Base-by-base conservation (phyloP, 2,797 vertebrate genomes). In the Eospalax fontanierii region DNA sequence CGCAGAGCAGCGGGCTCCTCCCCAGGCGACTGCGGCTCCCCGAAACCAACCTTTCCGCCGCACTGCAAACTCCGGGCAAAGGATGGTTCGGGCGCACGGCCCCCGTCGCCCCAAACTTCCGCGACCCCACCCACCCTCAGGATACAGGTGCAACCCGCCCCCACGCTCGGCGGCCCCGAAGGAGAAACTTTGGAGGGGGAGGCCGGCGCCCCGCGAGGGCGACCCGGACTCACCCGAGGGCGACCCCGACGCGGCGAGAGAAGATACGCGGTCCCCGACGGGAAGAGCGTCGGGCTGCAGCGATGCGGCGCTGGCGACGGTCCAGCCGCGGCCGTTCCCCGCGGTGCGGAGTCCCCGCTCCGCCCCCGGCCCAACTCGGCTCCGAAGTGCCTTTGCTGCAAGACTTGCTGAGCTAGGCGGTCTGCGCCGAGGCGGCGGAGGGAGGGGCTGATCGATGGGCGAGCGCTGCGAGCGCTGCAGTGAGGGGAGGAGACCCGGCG, bases 361-460 rank as follows among this genome's bases (percentile, higher is more conserved):
- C 66, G 91, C 85, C 61, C 94, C 82, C 79, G 94, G 92, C 93
- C 82, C 94, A 96, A 97, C 95, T 97, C 96, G 33, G 73, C 96
- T 46, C 46, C 82, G 89, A 95, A 93, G 96, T 96, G 96, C 73
- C 93, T 95, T 50, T 96, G 96, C 97, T 83, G 96, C 97, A 97
- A 95, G 97, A 97, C 92, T 96, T 95, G 97, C 97, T 88, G 97
- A 97, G 97, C 97, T 95, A 14, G n/a, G 96, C 97, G 74, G 93
- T 84, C 97, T 84, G 95, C 86, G 91, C 82, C 68, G 18, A 26
- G 65, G 87, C 89, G 88, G 91, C 78, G 83, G 88, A n/a, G 91
- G 90, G 96, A 63, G 81, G 91, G 86, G 74, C 82, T 71, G 94
- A 81, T 65, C 88, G 89, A 70, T 76, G 92, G 84, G 88, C 68